These are phyloP conservation scores for Andrena camellia DNA, from an alignment of 2,888 invertebrate species.

Conservation along the genomic window DNA sequence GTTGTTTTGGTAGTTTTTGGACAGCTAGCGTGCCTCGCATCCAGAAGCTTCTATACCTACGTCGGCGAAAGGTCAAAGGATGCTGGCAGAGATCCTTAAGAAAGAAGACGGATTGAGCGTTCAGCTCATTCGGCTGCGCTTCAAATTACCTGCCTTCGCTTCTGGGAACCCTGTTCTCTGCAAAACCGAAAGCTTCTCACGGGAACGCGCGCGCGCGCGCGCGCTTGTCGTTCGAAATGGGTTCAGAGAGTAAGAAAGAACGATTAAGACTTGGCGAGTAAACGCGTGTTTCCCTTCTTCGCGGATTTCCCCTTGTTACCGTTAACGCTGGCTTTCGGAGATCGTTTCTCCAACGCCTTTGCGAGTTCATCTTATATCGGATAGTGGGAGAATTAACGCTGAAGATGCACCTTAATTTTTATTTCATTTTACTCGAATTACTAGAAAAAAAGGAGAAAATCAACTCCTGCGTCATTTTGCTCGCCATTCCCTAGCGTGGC, in stretches of 20 bases:
- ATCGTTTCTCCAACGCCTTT: neutral
- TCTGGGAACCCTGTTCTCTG: slow-evolving; percentile 70
- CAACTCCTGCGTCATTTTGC: no score
- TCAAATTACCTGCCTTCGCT: slow-evolving; percentile 75
- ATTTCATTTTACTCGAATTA: no score
- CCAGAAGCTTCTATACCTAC: slow-evolving; percentile 60
- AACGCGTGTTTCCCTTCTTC: slow-evolving; percentile 28
- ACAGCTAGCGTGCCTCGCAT: slow-evolving; percentile 27
- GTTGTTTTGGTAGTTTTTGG: slow-evolving; percentile 14
- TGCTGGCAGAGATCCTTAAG: slow-evolving; percentile 57
- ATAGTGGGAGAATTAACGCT: neutral
- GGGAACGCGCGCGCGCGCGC: slow-evolving; percentile 60
- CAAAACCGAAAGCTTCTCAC: slow-evolving; percentile 71
- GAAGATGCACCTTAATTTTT: no score
- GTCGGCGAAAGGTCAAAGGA: slow-evolving; percentile 56
- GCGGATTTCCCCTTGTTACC: slow-evolving; percentile 15
- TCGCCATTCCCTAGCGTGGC: no score
- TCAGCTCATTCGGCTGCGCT: slow-evolving; percentile 74
- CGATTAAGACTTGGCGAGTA: slow-evolving; percentile 62
- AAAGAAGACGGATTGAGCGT: slow-evolving; percentile 59
- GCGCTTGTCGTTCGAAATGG: slow-evolving; percentile 62
- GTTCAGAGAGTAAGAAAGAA: slow-evolving; percentile 39
- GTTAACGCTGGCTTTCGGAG: neutral
- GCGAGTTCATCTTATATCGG: neutral
- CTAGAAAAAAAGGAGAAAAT: no score